These are phyloP conservation scores for Callorhinus ursinus DNA, from an alignment of 2,113 vertebrate species.

Conservation along the genomic window DNA sequence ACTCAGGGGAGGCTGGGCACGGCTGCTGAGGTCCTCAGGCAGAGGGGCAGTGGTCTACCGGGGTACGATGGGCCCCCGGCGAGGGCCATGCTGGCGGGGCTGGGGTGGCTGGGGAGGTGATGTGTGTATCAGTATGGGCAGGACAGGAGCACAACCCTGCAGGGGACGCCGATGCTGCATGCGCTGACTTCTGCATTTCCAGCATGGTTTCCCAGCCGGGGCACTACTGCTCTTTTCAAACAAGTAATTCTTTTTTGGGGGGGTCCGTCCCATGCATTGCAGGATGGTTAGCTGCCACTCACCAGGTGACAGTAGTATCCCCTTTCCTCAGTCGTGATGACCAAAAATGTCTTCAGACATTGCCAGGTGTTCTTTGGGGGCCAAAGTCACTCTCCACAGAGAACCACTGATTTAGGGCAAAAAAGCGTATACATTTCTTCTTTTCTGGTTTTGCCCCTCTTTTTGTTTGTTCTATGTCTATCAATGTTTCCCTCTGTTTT, in stretches of 20 bases:
- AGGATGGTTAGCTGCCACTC: neutral
- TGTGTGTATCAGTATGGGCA: fast-evolving
- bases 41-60: neutral
- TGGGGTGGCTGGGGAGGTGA: neutral
- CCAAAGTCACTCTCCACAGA: neutral
- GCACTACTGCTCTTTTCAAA: neutral
- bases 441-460: neutral
- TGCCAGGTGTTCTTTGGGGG: fast-evolving
- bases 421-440: neutral
- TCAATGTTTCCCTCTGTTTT: neutral
- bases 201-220: neutral
- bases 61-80: neutral
- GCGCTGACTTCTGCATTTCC: too few species aligned
- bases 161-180: fast-evolving
- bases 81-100: too few species aligned
- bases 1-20: neutral
- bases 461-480: neutral
- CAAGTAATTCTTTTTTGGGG: neutral
- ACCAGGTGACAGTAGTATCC: neutral
- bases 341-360: neutral
- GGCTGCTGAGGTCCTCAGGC: neutral
- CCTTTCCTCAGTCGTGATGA: neutral
- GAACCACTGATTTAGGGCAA: neutral
- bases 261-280: too few species aligned
- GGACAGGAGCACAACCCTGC: fast-evolving